A percentile compares a stretch with the other conserved stretches of the same genome.
phyloP scores from a whole-genome alignment of 2,888 invertebrate species.

The Cosmia pyralina region DNA sequence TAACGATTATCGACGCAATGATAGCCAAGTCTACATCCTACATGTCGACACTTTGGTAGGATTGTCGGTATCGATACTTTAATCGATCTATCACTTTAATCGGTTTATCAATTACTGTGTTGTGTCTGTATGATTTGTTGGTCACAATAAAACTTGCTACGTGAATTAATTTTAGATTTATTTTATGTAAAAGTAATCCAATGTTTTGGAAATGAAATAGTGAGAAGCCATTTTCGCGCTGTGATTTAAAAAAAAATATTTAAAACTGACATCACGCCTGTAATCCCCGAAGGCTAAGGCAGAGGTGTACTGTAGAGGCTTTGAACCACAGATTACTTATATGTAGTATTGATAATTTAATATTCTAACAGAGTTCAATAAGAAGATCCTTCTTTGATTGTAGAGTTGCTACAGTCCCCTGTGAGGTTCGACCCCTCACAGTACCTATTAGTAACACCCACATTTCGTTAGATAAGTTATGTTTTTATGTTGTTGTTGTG shows the following conservation, averaged over 20 bases:
- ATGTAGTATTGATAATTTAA: too few species aligned
- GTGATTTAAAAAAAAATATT: background rate
- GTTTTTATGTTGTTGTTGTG: too few species aligned
- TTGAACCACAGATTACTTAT: too few species aligned
- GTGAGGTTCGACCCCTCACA: too few species aligned
- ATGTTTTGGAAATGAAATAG: constrained; percentile 30
- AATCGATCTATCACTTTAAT: constrained; percentile 17
- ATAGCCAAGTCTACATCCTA: constrained; percentile 22
- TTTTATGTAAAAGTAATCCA: constrained; percentile 5
- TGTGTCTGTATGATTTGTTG: constrained; percentile 11
- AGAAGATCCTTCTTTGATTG: too few species aligned
- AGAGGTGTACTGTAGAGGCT: too few species aligned
- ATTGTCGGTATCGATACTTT: constrained; percentile 25
- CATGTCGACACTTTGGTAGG: background rate
- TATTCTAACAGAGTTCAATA: too few species aligned
- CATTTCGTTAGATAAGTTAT: too few species aligned
- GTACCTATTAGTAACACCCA: too few species aligned
- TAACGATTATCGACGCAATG: constrained; percentile 39
- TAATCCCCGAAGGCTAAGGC: background rate
- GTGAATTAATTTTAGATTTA: background rate
- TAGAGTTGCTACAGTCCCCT: too few species aligned
- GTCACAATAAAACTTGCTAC: background rate
- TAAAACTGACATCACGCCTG: background rate
- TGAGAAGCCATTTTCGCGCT: background rate
- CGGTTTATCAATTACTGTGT: background rate